Base-by-base conservation (phyloP, 2,797 vertebrate species). In the Enteromius afrohamiltoni region DNA sequence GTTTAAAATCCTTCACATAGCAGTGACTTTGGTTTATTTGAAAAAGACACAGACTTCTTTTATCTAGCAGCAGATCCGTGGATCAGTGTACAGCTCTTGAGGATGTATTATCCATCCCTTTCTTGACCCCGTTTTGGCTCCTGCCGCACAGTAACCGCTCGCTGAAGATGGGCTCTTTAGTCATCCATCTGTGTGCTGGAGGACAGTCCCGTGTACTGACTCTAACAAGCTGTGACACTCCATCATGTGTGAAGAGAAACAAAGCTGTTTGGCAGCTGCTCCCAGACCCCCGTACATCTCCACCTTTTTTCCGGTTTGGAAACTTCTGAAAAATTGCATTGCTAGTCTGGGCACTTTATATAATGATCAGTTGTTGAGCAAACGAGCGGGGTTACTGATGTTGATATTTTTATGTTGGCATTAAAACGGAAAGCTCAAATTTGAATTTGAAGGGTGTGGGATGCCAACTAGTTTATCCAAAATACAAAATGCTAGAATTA, bases 201-300 rank as follows among this genome's bases (percentile, higher is more conserved):
- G 83, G 70, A 88, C 55, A 77, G 83, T 77, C 75, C 77, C 40
- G 47, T 87, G 84, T 84, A 86, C 81, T 89, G 82, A 82, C 74
- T 77, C 51, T 87, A 89, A 88, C 82, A 80, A 85, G 83, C 90
- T 88, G 64, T 84, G 88, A 79, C 84, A 78, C 73, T 87, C 82
- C 23, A 77, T 88, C 69, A 86, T 76, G 85, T 89, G 79, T 85
- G 78, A 90, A 88, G 83, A 42, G 86, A 87, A 91, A 88, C 83
- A 87, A 87, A 87, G 84, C 64, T 70, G 84, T 85, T 86, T 86
- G 74, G 85, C 85, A 87, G 85, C 89, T 89, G 88, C 83, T 88
- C 74, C 84, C 80, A 79, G 60, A 69, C 76, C 21, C 21, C 70
- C 11, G 21, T 55, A 76, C 64, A 26, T 29, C 58, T 77, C n/a